Evolutionary conservation across 2,113 vertebrate species (phyloP).

Genomic region (Thryonomys swinderianus): DNA sequence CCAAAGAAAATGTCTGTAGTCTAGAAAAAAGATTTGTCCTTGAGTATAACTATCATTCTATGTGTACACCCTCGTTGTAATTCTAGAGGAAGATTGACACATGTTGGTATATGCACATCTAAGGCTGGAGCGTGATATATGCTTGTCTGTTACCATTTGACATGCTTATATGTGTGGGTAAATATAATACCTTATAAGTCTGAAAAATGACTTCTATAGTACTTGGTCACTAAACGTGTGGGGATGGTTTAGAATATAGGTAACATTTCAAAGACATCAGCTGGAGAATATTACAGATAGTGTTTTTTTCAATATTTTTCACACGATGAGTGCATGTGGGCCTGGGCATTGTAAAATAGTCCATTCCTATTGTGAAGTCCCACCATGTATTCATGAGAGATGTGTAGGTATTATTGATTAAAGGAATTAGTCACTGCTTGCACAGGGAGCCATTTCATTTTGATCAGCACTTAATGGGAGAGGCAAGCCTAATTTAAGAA

Average conservation of each 20-base stretch:
- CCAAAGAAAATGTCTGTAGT: constrained; percentile 80
- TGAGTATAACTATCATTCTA: neutral
- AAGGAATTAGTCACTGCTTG: constrained; percentile 72
- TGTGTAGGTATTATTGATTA: constrained; percentile 68
- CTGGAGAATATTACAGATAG: neutral
- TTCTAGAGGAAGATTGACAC: constrained; percentile 75
- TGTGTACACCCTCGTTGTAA: neutral
- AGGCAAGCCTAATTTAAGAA: constrained; percentile 51
- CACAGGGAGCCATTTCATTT: constrained; percentile 57
- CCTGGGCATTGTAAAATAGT: neutral
- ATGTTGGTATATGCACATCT: neutral
- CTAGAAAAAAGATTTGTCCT: constrained; percentile 56
- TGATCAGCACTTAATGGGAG: neutral
- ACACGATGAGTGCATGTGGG: rapidly evolving
- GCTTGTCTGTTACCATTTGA: neutral
- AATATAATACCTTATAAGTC: neutral
- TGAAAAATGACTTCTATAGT: neutral
- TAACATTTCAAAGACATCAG: neutral
- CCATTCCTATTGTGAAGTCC: rapidly evolving
- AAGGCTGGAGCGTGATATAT: constrained; percentile 61
- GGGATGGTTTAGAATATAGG: neutral
- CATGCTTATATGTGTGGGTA: neutral
- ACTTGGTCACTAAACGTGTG: neutral
- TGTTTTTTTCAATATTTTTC: neutral
- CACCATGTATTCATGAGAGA: neutral